These are phyloP conservation scores for Chitala chitala DNA, from an alignment of 2,113 vertebrate species.

Conservation along the genomic window DNA sequence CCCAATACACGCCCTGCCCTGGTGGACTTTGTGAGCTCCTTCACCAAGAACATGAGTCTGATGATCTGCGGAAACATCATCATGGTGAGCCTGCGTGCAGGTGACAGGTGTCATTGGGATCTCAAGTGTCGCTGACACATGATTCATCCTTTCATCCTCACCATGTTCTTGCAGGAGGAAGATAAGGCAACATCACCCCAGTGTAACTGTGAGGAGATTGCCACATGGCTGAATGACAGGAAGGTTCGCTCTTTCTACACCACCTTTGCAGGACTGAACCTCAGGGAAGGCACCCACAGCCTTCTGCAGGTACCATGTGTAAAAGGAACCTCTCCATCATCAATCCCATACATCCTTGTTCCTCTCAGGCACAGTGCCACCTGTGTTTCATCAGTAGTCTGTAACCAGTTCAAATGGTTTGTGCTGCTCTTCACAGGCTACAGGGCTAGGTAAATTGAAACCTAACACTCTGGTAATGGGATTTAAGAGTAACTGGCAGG, in stretches of 20 bases:
- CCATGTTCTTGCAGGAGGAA: constrained; percentile 34
- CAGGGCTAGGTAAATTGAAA: constrained; percentile 63
- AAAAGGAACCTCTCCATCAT: too few relatives aligned
- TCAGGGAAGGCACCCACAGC: constrained; percentile 51
- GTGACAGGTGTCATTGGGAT: constrained; percentile 52
- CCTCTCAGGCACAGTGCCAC: too few relatives aligned
- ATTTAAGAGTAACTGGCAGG: constrained; percentile 66
- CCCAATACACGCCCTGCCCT: constrained; percentile 60
- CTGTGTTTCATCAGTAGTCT: too few relatives aligned
- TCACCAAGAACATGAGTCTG: constrained; percentile 68
- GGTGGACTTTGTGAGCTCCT: constrained; percentile 65
- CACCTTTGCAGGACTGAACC: constrained; percentile 39
- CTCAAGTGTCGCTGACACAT: not conserved
- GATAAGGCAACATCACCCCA: constrained; percentile 29
- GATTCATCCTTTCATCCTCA: not conserved
- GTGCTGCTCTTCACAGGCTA: constrained; percentile 45
- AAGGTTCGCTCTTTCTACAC: constrained; percentile 65
- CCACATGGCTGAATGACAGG: constrained; percentile 61
- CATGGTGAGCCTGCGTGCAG: constrained; percentile 46
- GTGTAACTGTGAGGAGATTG: constrained; percentile 28
- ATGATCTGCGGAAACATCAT: constrained; percentile 70
- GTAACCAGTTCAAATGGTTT: too few relatives aligned
- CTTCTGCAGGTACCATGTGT: constrained; percentile 70
- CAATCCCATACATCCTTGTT: too few relatives aligned
- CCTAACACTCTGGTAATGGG: constrained; percentile 66